Evolutionary conservation across 1,140 invertebrate genomes (phyloP).

Genomic region (Platyscapa corneri): DNA sequence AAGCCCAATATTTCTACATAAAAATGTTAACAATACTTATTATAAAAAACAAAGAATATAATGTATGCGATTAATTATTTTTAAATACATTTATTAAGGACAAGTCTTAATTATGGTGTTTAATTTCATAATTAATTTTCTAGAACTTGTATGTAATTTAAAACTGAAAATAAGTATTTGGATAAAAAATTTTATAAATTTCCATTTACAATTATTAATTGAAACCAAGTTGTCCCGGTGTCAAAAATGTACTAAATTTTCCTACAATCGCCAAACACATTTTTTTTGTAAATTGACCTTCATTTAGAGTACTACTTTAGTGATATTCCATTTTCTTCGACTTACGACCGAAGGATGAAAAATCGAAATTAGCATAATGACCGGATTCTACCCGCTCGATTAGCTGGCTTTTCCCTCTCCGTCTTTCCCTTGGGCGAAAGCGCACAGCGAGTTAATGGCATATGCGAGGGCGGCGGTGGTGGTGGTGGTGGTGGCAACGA

Average conservation of each 20-base stretch:
- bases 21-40: background rate
- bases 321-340: background rate
- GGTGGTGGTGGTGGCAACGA: background rate
- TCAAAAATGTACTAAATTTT: too few species aligned
- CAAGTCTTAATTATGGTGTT: too few species aligned
- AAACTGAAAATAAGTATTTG: too few species aligned
- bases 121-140: too few species aligned
- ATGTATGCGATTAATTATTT: background rate
- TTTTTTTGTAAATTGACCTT: background rate
- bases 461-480: background rate
- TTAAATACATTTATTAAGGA: background rate
- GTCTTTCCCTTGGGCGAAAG: background rate
- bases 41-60: background rate
- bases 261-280: background rate
- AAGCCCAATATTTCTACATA: background rate
- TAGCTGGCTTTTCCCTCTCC: background rate
- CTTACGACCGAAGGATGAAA: background rate
- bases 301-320: background rate
- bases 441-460: conserved; percentile 3
- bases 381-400: background rate
- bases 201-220: too few species aligned
- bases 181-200: too few species aligned
- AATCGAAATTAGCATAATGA: background rate
- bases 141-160: too few species aligned
- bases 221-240: too few species aligned